Conservation (phyloP, 30 jellyfish, hydroid and myxozoan genomes). For the Aurelia coerulea region DNA sequence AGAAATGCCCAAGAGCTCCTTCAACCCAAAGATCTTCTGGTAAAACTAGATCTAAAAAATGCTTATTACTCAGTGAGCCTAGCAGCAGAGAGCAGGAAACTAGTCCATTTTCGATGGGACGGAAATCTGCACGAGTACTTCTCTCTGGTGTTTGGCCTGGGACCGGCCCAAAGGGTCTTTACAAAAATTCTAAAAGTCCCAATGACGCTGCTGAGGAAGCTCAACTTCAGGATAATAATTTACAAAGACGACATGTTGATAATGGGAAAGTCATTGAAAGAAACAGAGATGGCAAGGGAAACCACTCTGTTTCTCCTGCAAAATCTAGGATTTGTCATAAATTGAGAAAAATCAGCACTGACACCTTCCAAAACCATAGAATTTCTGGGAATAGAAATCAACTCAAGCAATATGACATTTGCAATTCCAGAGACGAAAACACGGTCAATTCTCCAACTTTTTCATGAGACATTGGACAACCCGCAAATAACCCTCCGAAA, state of each 20-base stretch:
- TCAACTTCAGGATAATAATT: conserved; percentile 7
- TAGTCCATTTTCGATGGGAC: neutral
- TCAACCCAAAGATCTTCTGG: neutral
- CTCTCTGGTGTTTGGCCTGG: neutral
- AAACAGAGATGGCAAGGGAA: conserved; percentile 39
- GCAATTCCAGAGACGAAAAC: conserved; percentile 6
- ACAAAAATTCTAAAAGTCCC: no score
- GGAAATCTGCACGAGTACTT: neutral
- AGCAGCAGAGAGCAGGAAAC: neutral
- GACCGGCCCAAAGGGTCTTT: no score
- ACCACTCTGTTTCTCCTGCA: conserved; percentile 1
- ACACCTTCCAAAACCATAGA: no score
- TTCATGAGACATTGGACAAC: conserved; percentile 10
- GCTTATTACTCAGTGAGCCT: neutral
- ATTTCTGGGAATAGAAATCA: no score
- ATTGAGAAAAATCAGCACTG: no score
- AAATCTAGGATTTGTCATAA: conserved; percentile 3
- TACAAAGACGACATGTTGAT: conserved; percentile 59
- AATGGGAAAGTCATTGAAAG: conserved; percentile 15
- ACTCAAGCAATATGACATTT: neutral
- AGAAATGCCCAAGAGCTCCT: conserved; percentile 5
- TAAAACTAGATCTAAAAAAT: no score
- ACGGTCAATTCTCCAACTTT: neutral
- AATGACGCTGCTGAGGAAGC: no score
- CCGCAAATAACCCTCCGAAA: conserved; percentile 7